Evolutionary conservation across 2,888 invertebrate species (phyloP).

Genomic region (Leistus spinibarbis): DNA sequence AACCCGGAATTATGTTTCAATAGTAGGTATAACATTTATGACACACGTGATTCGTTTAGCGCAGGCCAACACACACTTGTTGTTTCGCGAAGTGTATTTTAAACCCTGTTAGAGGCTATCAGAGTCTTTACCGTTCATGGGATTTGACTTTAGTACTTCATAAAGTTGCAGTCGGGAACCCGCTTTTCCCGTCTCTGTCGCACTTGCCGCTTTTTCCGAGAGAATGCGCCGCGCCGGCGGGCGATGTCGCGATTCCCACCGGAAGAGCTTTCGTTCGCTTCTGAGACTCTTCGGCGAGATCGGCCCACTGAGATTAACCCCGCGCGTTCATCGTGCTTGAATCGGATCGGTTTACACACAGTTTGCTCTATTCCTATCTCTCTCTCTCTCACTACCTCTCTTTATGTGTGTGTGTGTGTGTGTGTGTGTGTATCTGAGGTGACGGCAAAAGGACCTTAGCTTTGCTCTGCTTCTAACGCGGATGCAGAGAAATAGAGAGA

Average conservation of each 20-base stretch:
- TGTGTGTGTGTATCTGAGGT: not conserved
- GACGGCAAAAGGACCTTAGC: not conserved
- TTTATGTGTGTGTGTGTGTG: not conserved
- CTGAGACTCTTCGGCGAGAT: conserved; percentile 2
- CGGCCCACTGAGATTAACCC: conserved; percentile 31
- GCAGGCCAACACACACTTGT: conserved; percentile 33
- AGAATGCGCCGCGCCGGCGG: not conserved
- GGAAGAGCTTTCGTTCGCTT: conserved; percentile 15
- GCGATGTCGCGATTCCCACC: not conserved
- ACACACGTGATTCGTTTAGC: not conserved
- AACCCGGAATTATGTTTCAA: conserved; percentile 32
- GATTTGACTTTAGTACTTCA: conserved; percentile 59
- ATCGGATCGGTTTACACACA: conserved; percentile 17
- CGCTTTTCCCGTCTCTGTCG: conserved; percentile 41
- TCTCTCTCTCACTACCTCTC: not conserved
- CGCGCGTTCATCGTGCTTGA: conserved; percentile 3
- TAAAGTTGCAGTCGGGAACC: conserved; percentile 58
- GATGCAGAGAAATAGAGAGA: not conserved
- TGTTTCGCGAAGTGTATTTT: conserved; percentile 36
- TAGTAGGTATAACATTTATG: conserved; percentile 35
- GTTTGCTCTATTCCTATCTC: not conserved
- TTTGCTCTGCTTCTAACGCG: not conserved
- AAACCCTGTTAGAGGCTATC: conserved; percentile 36
- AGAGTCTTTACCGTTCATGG: conserved; percentile 43
- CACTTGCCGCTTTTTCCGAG: not conserved